A percentile compares a stretch with the other conserved stretches of the same genome.
These are phyloP conservation scores for Timema cristinae DNA, from an alignment of 2,888 invertebrate genomes.

Conservation along the genomic window DNA sequence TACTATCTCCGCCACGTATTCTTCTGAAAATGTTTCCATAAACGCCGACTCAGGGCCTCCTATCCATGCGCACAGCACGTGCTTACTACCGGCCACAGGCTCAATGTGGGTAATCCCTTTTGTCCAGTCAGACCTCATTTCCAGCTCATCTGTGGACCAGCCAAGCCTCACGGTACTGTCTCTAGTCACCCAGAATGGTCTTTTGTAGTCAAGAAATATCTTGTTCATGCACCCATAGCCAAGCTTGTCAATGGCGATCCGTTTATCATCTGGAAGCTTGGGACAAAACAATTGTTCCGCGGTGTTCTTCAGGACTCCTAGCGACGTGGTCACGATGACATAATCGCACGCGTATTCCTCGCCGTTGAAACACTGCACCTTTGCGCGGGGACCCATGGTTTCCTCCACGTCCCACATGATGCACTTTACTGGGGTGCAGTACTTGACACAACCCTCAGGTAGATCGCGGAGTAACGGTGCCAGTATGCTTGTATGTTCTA, in stretches of 20 bases:
- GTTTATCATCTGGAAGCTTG: constrained; percentile 63
- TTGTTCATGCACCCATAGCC: constrained; percentile 71
- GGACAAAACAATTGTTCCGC: constrained; percentile 70
- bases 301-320: constrained; percentile 74
- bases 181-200: constrained; percentile 69
- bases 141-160: constrained; percentile 63
- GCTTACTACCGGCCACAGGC: constrained; percentile 66
- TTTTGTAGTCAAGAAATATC: constrained; percentile 65
- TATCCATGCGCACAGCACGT: constrained; percentile 67
- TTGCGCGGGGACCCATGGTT: constrained; percentile 53
- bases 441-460: constrained; percentile 47
- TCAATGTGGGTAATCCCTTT: constrained; percentile 66
- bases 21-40: constrained; percentile 66
- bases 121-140: constrained; percentile 63
- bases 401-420: constrained; percentile 52
- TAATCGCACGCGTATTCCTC: constrained; percentile 74
- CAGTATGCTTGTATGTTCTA: constrained; percentile 63
- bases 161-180: constrained; percentile 65
- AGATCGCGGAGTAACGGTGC: constrained; percentile 62
- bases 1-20: constrained; percentile 63
- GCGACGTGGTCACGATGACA: constrained; percentile 73
- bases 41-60: constrained; percentile 67
- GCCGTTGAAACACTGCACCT: constrained; percentile 66
- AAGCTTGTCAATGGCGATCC: constrained; percentile 62
- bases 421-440: constrained; percentile 20